phyloP scores from a whole-genome alignment of 2,888 invertebrate genomes.

The Tipula unca region DNA sequence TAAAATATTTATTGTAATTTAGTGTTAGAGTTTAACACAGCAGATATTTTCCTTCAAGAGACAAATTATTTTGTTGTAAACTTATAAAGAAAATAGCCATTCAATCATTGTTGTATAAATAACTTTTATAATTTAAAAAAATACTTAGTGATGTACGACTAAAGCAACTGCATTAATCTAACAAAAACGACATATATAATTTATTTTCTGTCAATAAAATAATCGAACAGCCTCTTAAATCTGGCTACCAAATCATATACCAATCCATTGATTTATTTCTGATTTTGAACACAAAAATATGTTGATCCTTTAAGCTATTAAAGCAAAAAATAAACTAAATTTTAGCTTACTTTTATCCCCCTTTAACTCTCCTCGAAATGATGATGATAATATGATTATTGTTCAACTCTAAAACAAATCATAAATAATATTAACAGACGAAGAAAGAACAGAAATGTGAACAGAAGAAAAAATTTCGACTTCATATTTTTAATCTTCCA shows the following conservation, averaged over 20 bases:
- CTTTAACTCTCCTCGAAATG: neutral
- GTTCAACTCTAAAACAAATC: neutral
- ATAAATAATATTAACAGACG: neutral
- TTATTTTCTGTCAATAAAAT: neutral
- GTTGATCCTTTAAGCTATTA: constrained; percentile 14
- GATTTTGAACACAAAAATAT: neutral
- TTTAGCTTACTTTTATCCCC: neutral
- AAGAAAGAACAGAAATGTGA: neutral
- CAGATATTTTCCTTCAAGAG: neutral
- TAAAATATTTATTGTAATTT: no score
- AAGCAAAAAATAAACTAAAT: neutral
- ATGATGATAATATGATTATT: constrained; percentile 8
- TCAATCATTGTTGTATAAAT: neutral
- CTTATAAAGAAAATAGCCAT: neutral
- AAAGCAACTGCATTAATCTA: neutral
- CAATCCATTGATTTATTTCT: neutral
- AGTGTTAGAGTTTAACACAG: no score
- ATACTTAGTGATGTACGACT: neutral
- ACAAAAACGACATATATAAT: neutral
- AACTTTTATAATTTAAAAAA: neutral
- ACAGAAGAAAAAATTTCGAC: neutral
- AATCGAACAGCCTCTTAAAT: neutral
- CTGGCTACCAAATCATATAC: neutral
- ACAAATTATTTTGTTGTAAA: neutral
- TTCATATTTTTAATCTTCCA: neutral